phyloP scores from a whole-genome alignment of 1,140 invertebrate genomes.

The Diabrotica undecimpunctata region DNA sequence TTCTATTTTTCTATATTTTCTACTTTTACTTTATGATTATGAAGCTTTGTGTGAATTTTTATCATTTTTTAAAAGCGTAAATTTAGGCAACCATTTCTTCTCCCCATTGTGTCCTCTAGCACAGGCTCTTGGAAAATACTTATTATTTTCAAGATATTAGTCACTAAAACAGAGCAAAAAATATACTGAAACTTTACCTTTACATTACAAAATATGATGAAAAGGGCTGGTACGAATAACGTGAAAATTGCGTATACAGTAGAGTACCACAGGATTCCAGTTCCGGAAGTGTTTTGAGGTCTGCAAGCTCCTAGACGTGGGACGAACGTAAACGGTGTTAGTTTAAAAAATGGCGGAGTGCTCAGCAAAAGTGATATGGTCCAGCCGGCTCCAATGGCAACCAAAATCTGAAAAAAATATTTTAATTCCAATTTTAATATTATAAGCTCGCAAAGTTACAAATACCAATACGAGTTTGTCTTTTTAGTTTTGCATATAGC shows the following conservation, averaged over 20 bases:
- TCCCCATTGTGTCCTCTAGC: too few relatives aligned
- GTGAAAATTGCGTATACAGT: slow-evolving; percentile 62
- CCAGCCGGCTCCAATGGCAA: slow-evolving; percentile 54
- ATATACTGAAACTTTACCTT: slow-evolving; percentile 46
- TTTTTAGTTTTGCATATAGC: too few relatives aligned
- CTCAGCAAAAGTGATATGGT: slow-evolving; percentile 47
- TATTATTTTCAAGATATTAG: too few relatives aligned
- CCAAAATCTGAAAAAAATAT: slow-evolving; percentile 49
- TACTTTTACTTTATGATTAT: too few relatives aligned
- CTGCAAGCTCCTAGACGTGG: slow-evolving; percentile 59
- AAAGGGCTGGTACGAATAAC: slow-evolving; percentile 61
- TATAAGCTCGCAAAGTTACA: not conserved
- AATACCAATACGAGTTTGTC: too few relatives aligned
- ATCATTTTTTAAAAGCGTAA: too few relatives aligned
- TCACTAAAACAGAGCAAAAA: too few relatives aligned
- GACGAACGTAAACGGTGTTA: slow-evolving; percentile 54
- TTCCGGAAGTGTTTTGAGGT: slow-evolving; percentile 62
- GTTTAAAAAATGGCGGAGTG: slow-evolving; percentile 48
- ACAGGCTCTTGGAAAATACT: too few relatives aligned
- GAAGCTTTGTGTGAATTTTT: too few relatives aligned
- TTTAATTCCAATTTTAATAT: slow-evolving; percentile 3
- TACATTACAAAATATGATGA: slow-evolving; percentile 70
- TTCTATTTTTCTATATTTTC: too few relatives aligned
- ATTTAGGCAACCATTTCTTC: too few relatives aligned
- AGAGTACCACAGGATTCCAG: slow-evolving; percentile 58